phyloP scores from a whole-genome alignment of 2,113 vertebrate genomes.

The Gallinago media region DNA sequence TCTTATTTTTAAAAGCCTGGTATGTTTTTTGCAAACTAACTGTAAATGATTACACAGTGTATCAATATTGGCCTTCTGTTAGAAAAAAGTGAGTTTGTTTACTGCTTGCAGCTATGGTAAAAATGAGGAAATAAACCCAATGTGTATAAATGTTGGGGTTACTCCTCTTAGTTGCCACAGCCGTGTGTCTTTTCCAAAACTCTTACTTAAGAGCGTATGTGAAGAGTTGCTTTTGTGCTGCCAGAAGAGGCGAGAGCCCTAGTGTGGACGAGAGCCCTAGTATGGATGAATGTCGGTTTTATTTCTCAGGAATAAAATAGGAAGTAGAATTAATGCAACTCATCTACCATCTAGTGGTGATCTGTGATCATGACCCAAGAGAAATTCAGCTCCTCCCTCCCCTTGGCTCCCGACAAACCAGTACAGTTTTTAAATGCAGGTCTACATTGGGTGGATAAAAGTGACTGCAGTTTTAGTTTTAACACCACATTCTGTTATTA shows the following conservation, averaged over 20 bases:
- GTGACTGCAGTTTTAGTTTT: slow-evolving; percentile 29
- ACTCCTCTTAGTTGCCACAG: neutral
- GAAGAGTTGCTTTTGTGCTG: neutral
- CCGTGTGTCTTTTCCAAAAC: neutral
- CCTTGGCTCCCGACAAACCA: neutral
- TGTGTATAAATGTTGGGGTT: neutral
- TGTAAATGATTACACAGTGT: neutral
- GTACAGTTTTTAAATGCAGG: neutral
- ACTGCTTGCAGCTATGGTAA: neutral
- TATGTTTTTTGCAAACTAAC: neutral
- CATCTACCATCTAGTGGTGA: slow-evolving; percentile 77
- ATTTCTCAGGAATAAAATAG: neutral
- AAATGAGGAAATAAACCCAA: neutral
- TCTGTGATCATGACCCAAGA: neutral
- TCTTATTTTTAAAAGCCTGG: neutral
- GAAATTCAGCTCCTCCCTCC: neutral
- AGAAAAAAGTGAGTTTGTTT: neutral
- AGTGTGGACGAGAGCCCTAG: neutral
- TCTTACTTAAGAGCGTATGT: neutral
- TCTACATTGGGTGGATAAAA: neutral
- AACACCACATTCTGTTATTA: neutral
- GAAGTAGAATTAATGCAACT: neutral
- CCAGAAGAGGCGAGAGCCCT: neutral
- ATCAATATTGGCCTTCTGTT: neutral
- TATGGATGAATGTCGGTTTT: neutral